phyloP scores from a whole-genome alignment of 2,888 invertebrate genomes.

The Drosophila limbata region DNA sequence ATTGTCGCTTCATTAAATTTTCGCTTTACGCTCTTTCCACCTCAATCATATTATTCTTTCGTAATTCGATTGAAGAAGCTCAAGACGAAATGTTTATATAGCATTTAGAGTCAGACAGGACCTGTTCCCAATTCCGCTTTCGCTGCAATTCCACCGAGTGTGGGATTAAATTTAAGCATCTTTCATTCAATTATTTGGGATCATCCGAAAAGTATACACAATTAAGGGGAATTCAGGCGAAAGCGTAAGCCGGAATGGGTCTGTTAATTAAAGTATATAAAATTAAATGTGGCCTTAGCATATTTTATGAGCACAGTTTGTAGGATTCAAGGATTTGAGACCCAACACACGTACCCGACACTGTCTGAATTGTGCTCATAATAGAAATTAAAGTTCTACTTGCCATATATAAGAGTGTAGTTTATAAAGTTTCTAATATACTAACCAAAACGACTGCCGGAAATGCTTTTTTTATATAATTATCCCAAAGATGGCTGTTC shows the following conservation, averaged over 20 bases:
- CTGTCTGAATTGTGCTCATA: constrained; percentile 61
- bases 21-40: constrained; percentile 34
- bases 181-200: neutral
- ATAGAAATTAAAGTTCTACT: constrained; percentile 43
- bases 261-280: constrained; percentile 43
- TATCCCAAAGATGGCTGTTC: constrained; percentile 48
- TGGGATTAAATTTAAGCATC: neutral
- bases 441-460: constrained; percentile 67
- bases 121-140: constrained; percentile 1
- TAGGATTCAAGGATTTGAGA: constrained; percentile 52
- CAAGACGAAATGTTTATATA: constrained; percentile 41
- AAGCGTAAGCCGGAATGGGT: neutral
- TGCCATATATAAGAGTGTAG: constrained; percentile 41
- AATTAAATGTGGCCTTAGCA: constrained; percentile 79
- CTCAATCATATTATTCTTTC: constrained; percentile 20
- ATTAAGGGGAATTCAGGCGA: neutral
- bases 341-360: neutral
- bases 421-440: constrained; percentile 31
- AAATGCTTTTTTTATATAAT: constrained; percentile 65
- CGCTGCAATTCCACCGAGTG: neutral
- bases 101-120: constrained; percentile 33
- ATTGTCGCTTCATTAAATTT: constrained; percentile 57
- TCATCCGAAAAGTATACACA: neutral
- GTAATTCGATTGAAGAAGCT: constrained; percentile 31
- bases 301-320: constrained; percentile 65